Conservation (phyloP, 2,113 vertebrate species). For the Tachysurus vachellii region DNA sequence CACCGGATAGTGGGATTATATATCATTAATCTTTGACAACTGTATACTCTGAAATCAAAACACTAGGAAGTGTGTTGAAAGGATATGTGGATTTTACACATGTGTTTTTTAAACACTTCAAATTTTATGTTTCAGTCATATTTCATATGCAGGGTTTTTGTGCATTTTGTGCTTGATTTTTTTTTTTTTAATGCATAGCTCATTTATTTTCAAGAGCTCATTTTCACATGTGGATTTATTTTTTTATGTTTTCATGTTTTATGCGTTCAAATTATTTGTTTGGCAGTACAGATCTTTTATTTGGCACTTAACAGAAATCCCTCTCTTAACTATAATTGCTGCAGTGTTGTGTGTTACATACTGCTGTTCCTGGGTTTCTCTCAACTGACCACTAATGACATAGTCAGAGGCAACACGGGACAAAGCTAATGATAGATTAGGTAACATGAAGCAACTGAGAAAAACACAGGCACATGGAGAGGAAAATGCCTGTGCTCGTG, state of each 20-base stretch:
- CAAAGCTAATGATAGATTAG: conserved; percentile 50
- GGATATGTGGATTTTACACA: not conserved
- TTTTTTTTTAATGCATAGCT: not conserved
- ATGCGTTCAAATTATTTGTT: not conserved
- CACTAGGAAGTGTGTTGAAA: not conserved
- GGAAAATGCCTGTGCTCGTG: conserved; percentile 6
- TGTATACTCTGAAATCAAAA: not conserved
- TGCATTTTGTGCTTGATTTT: not conserved
- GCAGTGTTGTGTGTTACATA: not conserved
- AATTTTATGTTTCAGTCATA: not conserved
- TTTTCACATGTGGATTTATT: not conserved
- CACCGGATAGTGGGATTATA: conserved; percentile 1
- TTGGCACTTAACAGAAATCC: not conserved
- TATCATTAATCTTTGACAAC: not conserved
- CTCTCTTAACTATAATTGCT: not conserved
- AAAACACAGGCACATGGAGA: conserved; percentile 39
- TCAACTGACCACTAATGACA: conserved; percentile 1
- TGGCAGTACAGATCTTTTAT: too few species aligned
- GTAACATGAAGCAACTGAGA: conserved; percentile 61
- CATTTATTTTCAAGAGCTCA: not conserved
- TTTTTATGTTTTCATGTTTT: not conserved
- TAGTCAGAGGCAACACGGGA: conserved; percentile 16
- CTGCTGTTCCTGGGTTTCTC: conserved; percentile 3
- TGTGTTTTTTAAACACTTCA: not conserved
- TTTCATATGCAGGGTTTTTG: not conserved